These are phyloP conservation scores for Acleris laterana DNA, from an alignment of 2,888 invertebrate species.

Conservation along the genomic window DNA sequence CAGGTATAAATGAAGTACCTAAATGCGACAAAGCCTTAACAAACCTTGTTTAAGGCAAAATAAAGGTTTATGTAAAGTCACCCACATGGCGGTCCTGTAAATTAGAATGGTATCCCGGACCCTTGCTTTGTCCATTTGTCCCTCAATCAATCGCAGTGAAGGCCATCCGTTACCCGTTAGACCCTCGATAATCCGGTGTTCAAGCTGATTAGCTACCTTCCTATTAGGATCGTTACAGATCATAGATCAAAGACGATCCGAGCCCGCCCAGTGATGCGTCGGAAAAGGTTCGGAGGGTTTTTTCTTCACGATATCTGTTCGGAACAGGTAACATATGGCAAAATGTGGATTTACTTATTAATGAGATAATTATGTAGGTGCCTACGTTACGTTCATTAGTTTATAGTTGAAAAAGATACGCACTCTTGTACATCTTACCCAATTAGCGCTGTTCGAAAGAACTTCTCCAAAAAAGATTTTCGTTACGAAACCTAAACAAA, in stretches of 20 bases:
- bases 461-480: conserved; percentile 6
- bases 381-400: no score
- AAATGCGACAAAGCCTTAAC: conserved; percentile 2
- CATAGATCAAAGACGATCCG: conserved; percentile 36
- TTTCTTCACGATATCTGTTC: conserved; percentile 1
- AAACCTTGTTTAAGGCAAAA: conserved; percentile 17
- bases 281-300: conserved; percentile 12
- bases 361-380: no score
- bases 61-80: conserved; percentile 31
- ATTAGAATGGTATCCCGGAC: conserved; percentile 29
- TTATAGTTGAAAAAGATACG: no score
- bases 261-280: conserved; percentile 31
- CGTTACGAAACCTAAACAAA: conserved; percentile 8
- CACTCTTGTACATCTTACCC: neutral
- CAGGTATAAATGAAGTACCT: conserved; percentile 31
- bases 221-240: conserved; percentile 34
- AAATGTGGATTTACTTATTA: no score
- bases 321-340: neutral
- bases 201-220: conserved; percentile 34
- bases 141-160: conserved; percentile 58
- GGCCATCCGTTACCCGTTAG: conserved; percentile 40
- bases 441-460: neutral
- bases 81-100: conserved; percentile 29
- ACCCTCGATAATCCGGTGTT: conserved; percentile 37
- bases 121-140: conserved; percentile 52